Evolutionary conservation across 2,797 vertebrate genomes (phyloP).

Genomic region (Schizothorax lantsangensis): DNA sequence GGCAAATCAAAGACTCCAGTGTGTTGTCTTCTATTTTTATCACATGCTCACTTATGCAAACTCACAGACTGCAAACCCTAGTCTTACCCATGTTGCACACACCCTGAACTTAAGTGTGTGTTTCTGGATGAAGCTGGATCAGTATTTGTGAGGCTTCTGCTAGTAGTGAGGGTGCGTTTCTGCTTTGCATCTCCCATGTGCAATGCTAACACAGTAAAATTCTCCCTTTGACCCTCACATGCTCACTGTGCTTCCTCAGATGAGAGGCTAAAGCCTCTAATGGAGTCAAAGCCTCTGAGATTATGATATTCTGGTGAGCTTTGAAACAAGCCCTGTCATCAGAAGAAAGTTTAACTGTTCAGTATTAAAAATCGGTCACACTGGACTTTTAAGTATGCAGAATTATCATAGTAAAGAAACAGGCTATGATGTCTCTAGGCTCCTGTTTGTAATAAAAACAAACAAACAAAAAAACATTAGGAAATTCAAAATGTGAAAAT

Average conservation of each 20-base stretch:
- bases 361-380: background rate
- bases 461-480: background rate
- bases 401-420: background rate
- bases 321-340: background rate
- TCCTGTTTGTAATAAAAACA: background rate
- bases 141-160: background rate
- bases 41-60: background rate
- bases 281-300: background rate
- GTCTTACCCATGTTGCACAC: background rate
- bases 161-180: background rate
- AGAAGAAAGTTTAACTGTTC: background rate
- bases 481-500: background rate
- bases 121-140: slow-evolving; percentile 9
- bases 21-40: background rate
- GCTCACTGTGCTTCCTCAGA: background rate
- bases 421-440: background rate
- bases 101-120: background rate
- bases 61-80: background rate
- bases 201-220: background rate
- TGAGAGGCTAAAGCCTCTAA: background rate
- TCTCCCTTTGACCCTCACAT: background rate
- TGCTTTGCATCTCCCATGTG: background rate
- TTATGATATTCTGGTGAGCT: slow-evolving; percentile 1
- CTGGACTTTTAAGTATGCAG: background rate
- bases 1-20: slow-evolving; percentile 7